Evolutionary conservation across 1,140 invertebrate species (phyloP), one percentile per base, ranked within the genome.

Genomic region (Megalonaias nervosa): DNA sequence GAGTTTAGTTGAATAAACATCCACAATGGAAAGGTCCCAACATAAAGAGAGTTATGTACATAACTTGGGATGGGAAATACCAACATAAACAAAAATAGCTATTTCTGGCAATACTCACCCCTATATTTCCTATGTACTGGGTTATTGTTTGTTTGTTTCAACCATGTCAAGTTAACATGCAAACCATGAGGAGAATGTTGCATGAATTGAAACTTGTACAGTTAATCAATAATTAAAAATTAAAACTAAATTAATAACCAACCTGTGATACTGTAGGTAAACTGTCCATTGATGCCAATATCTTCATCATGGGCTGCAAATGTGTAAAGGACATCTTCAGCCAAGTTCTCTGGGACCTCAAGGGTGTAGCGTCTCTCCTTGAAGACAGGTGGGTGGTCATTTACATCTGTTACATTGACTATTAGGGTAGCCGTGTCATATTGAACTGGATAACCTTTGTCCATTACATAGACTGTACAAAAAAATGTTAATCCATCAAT

Each of bases 211-310:
- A 48, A 48, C 38, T 48, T 48, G 38, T 6, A 48, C 38, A 48
- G 38, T 48, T 48, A 48, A 48, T 48, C 38, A 48, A 48, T 48
- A 48, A 48, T 48, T 48, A 11, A 48, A 9, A 11, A 9, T 48
- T 4, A 11, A 48, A 48, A 48, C 38, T 48, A 48, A 48, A 48
- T 48, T 48, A 48, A 56, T 17, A 1, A 81, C 83, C 74, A 96
- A 89, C 98, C 96, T 14, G 97, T 95, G 76, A 99, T 98, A 84
- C 97, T 96, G 89, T 99, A 99, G 38, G 95, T 91, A 61, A 98
- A 93, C 82, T 94, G 93, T 2, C 96, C 95, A 89, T 98, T 98
- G 12, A 93, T 90, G n/a, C 95, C 96, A 83, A 95, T 93, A 89
- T 99, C 97, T 5, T 94, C 93, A 89, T 99, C 97, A 65, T 94